Evolutionary conservation across 2,888 invertebrate species (phyloP), one percentile per base, ranked within the genome.

Genomic region (Aspidiotus destructor): DNA sequence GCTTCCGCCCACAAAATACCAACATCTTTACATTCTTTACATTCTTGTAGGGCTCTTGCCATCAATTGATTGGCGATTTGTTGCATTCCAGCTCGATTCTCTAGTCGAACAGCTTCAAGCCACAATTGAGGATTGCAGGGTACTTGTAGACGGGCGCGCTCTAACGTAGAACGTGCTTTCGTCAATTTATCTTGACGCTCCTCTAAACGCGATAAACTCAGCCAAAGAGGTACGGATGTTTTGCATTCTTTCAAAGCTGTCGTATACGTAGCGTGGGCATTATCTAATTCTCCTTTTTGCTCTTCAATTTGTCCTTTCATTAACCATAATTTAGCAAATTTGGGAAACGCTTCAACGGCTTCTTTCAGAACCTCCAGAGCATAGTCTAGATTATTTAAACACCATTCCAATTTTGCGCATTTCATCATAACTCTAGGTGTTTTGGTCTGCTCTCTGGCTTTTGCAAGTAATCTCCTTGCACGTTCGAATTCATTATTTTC

Each of bases 371-470:
- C 78, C 68, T 83, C 82, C 9, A 92, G 78, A 0, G 97, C 91
- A 15, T 86, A 87, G 9, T 86, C 83, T 61, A 92, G 79, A 76
- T 97, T 91, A 74, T 91, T 86, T 1, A 98, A 78, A 17, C 95
- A 95, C 99, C 99, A 99, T 81, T 99, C 99, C 28, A 99, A 80
- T 76, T 92, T 93, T 0, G 95, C 96, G 28, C 96, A 97, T 77
- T 99, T 99, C 91, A 99, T 98, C 88, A 98, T 91, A 41, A 99
- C 92, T 75, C 93, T 81, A 0, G 93, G 93, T 0, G 97, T 97
- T 0, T 96, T 95, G 0, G 97, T 96, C 2, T 92, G 94, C 0
- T 91, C 91, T 75, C 97, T 81, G 0, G 98, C 98, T 77, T 95
- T 96, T 6, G 92, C 87, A 41, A 98, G 80, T 74, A 99, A 80